Base-by-base conservation (phyloP, 2,888 invertebrate genomes). In the Eupithecia subumbrata region DNA sequence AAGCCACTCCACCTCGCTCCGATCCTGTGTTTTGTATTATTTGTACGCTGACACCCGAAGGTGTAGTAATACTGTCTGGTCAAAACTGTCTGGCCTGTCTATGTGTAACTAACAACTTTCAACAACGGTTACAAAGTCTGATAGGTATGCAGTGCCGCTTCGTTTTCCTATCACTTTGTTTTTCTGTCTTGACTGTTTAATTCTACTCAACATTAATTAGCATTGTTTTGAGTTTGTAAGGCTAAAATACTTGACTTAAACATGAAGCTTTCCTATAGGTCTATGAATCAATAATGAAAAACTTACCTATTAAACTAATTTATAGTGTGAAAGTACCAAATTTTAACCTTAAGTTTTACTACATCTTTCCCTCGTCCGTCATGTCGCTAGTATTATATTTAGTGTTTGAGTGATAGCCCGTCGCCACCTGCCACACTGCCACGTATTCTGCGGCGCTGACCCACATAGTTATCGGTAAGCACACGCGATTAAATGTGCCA, bases 1-100 rank as follows among this genome's bases (percentile, higher is more conserved):
- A 93, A 94, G 91, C 88, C 90, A 92, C 92, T 93, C 92, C 84
- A 89, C 89, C 91, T 87, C 88, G 76, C 76, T 76, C 73, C 70
- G 71, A 74, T 73, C 37, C 72, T 43, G 66, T 80, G 77, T 81
- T 80, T 80, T 71, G 77, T 75, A 73, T 73, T 75, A 72, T 75
- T 72, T 69, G 76, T 45, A 30, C 56, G 40, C 37, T 5, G 45
- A 16, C 71, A 45, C 14, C 7, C 12, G 73, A 73, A 77, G 34
- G 64, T 75, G 75, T 75, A 73, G 71, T 67, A 75, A 71, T 71
- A 74, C 72, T 25, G 18, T 56, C 60, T 12, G 25, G 56, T 56
- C 25, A 60, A 56, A 25, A 60, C 25, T 60, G 25, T 60, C 12
- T 60, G 12, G 60, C 0, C 12, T 14, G 14, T 25, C 60, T 60